These are phyloP conservation scores for Leptinotarsa defecta DNA, from an alignment of 1,140 invertebrate species.

Conservation along the genomic window DNA sequence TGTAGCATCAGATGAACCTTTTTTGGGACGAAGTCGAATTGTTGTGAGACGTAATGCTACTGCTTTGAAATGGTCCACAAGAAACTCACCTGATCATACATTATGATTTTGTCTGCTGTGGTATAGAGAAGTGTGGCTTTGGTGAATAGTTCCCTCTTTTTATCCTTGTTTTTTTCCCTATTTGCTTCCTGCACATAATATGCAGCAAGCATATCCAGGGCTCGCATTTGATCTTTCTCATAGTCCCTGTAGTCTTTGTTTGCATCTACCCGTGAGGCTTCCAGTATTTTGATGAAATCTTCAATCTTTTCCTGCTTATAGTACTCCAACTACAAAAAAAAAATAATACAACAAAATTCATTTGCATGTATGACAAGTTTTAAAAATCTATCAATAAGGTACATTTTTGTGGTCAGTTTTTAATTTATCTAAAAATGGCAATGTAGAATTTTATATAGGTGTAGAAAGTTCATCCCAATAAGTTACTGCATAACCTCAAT, in stretches of 20 bases:
- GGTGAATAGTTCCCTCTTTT: slow-evolving; percentile 93
- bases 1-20: no score
- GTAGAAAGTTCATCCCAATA: no score
- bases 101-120: slow-evolving; percentile 98
- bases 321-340: slow-evolving; percentile 74
- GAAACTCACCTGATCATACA: slow-evolving; percentile 81
- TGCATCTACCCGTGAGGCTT: slow-evolving; percentile 83
- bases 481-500: no score
- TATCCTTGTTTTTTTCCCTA: slow-evolving; percentile 93
- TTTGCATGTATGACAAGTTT: no score
- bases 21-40: no score
- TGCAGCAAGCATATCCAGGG: slow-evolving; percentile 93
- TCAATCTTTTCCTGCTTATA: slow-evolving; percentile 91
- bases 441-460: no score
- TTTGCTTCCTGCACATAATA: slow-evolving; percentile 98
- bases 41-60: no score
- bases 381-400: no score
- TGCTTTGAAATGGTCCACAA: background rate
- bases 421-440: no score
- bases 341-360: background rate
- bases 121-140: slow-evolving; percentile 97
- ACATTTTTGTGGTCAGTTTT: no score
- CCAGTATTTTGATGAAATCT: slow-evolving; percentile 93
- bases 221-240: slow-evolving; percentile 96
- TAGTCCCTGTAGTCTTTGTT: slow-evolving; percentile 88